Evolutionary conservation across 2,888 invertebrate species (phyloP).

Genomic region (Pristionchus exspectatus): DNA sequence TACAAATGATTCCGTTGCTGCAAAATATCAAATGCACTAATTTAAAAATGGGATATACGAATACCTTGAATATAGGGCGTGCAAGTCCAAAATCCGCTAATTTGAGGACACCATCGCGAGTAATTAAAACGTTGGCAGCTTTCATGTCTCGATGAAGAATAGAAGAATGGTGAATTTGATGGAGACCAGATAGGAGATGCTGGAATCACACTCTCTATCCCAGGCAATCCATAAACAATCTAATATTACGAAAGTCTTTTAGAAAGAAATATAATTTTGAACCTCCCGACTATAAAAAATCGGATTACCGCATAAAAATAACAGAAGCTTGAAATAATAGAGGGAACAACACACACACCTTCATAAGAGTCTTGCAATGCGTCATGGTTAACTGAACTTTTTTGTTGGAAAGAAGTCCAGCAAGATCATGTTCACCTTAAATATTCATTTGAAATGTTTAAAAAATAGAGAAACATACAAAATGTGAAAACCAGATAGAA

Average conservation of each 20-base stretch:
- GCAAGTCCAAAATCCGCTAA: slow-evolving; percentile 98
- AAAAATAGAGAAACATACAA: slow-evolving; percentile 81
- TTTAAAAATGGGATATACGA: neutral
- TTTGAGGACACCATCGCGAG: slow-evolving; percentile 94
- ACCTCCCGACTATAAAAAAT: neutral
- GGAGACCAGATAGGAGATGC: slow-evolving; percentile 82
- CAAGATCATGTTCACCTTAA: slow-evolving; percentile 91
- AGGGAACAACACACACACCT: slow-evolving; percentile 77
- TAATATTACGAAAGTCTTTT: no score
- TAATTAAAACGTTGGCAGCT: slow-evolving; percentile 97
- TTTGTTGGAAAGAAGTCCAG: slow-evolving; percentile 93
- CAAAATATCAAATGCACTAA: neutral
- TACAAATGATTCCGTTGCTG: slow-evolving; percentile 81
- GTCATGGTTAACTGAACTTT: slow-evolving; percentile 96
- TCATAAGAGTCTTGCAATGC: slow-evolving; percentile 95
- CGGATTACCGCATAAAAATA: neutral
- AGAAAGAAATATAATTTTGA: no score
- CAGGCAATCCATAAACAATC: no score
- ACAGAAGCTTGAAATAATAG: neutral
- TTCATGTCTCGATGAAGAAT: slow-evolving; percentile 95
- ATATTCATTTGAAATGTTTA: neutral
- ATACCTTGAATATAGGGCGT: slow-evolving; percentile 82
- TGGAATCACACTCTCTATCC: slow-evolving; percentile 40
- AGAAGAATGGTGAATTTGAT: slow-evolving; percentile 96
- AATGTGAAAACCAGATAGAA: slow-evolving; percentile 98